A percentile compares a stretch with the other conserved stretches of the same genome.
Evolutionary conservation across 37 sponge, comb jelly and placozoan genomes (phyloP).

Genomic region (Aphrocallistes beatrix): DNA sequence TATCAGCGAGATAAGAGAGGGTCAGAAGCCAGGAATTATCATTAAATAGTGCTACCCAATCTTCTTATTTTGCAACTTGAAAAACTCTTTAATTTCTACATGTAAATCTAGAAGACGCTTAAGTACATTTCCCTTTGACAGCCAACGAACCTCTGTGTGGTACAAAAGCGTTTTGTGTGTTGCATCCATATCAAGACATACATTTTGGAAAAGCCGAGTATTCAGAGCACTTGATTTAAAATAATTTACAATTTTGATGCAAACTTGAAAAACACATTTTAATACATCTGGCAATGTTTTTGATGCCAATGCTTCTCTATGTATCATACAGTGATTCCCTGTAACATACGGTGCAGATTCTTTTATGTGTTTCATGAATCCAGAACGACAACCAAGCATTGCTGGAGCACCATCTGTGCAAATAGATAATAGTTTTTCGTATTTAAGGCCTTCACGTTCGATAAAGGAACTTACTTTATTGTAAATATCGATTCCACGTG

Average conservation of each 20-base stretch:
- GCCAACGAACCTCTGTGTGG: constrained; percentile 16
- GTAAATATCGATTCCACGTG: constrained; percentile 8
- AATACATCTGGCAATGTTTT: constrained; percentile 2
- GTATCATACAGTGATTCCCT: neutral
- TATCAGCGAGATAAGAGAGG: constrained; percentile 15
- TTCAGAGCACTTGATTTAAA: constrained; percentile 13
- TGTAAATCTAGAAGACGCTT: constrained; percentile 14
- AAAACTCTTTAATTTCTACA: constrained; percentile 13
- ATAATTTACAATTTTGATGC: constrained; percentile 9
- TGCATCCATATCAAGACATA: constrained; percentile 4
- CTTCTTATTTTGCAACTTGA: constrained; percentile 9
- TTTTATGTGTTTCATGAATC: constrained; percentile 14
- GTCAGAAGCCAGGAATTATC: constrained; percentile 17
- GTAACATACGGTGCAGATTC: constrained; percentile 9
- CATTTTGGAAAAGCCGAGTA: neutral
- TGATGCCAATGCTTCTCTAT: constrained; percentile 14
- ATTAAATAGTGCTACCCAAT: constrained; percentile 19
- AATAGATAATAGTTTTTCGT: constrained; percentile 13
- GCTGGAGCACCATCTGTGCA: constrained; percentile 18
- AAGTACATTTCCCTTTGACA: constrained; percentile 17
- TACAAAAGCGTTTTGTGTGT: constrained; percentile 11
- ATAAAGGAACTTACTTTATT: constrained; percentile 18
- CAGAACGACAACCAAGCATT: constrained; percentile 17
- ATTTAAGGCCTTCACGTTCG: constrained; percentile 17
- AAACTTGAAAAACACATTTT: neutral